A percentile compares a stretch with the other conserved stretches of the same genome.
Evolutionary conservation across 2,888 invertebrate genomes (phyloP).

Genomic region (Clistopyga incitator): DNA sequence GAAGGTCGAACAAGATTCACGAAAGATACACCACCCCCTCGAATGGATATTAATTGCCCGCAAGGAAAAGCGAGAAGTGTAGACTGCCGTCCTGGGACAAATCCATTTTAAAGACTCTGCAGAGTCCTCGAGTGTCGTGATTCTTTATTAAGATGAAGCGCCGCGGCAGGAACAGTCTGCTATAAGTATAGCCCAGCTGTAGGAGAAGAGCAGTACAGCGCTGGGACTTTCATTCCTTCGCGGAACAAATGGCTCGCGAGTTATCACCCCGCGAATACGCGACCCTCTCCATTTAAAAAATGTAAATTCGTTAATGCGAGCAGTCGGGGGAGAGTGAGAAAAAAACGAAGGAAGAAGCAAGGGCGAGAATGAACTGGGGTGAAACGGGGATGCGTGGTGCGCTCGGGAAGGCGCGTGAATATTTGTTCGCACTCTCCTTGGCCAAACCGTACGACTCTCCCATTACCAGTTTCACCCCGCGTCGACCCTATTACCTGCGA

Average conservation of each 20-base stretch:
- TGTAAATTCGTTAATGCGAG: slow-evolving; percentile 84
- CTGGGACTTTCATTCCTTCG: slow-evolving; percentile 79
- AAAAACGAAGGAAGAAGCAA: slow-evolving; percentile 52
- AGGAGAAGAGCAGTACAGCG: slow-evolving; percentile 19
- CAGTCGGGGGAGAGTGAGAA: slow-evolving; percentile 64
- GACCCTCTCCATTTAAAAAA: slow-evolving; percentile 83
- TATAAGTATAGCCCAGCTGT: slow-evolving; percentile 22
- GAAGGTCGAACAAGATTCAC: slow-evolving; percentile 63
- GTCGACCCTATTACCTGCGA: slow-evolving; percentile 82
- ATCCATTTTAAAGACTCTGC: slow-evolving; percentile 75
- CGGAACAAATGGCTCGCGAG: slow-evolving; percentile 83
- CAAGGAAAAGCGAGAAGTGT: slow-evolving; percentile 67
- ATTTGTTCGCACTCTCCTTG: slow-evolving; percentile 73
- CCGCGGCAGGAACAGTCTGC: slow-evolving; percentile 64
- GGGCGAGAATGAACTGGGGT: slow-evolving; percentile 53
- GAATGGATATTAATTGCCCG: slow-evolving; percentile 79
- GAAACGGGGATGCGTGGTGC: slow-evolving; percentile 51
- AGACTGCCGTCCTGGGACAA: slow-evolving; percentile 70
- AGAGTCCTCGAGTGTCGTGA: slow-evolving; percentile 76
- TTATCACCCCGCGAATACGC: slow-evolving; percentile 80
- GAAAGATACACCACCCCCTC: slow-evolving; percentile 35
- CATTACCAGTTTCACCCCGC: slow-evolving; percentile 56
- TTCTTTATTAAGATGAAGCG: slow-evolving; percentile 82
- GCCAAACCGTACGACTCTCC: slow-evolving; percentile 42
- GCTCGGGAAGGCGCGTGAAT: slow-evolving; percentile 75